Conservation (phyloP, 2,888 invertebrate species). For the Harmothoe impar region DNA sequence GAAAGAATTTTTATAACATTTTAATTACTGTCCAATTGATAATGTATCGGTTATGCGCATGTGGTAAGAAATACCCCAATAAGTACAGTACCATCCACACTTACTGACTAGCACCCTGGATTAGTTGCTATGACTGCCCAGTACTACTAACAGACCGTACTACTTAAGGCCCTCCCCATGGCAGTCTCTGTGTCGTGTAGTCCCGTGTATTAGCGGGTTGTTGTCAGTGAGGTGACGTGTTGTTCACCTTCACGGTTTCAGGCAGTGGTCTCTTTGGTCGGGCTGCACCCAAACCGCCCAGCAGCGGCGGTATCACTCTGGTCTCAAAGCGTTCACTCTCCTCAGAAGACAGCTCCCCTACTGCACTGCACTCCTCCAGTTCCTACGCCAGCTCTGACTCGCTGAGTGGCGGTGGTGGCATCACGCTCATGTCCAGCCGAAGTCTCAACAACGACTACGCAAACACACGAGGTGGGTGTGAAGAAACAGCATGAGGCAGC, state of each 20-base stretch:
- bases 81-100: no score
- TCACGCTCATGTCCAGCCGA: slow-evolving; percentile 78
- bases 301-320: slow-evolving; percentile 66
- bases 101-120: no score
- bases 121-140: no score
- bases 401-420: slow-evolving; percentile 75
- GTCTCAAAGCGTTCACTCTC: slow-evolving; percentile 69
- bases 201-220: not conserved
- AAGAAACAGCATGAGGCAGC: no score
- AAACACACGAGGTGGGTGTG: slow-evolving; percentile 34
- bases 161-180: no score
- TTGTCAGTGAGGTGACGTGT: slow-evolving; percentile 2
- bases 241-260: slow-evolving; percentile 5
- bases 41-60: no score
- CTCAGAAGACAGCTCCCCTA: slow-evolving; percentile 68
- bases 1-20: no score
- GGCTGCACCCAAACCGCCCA: not conserved
- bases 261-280: slow-evolving; percentile 58
- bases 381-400: slow-evolving; percentile 27
- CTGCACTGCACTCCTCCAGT: slow-evolving; percentile 59
- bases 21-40: no score
- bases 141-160: no score
- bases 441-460: slow-evolving; percentile 73
- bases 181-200: not conserved
- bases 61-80: no score